These are phyloP conservation scores for Laothoe populi DNA, from an alignment of 2,888 invertebrate genomes.

Conservation along the genomic window DNA sequence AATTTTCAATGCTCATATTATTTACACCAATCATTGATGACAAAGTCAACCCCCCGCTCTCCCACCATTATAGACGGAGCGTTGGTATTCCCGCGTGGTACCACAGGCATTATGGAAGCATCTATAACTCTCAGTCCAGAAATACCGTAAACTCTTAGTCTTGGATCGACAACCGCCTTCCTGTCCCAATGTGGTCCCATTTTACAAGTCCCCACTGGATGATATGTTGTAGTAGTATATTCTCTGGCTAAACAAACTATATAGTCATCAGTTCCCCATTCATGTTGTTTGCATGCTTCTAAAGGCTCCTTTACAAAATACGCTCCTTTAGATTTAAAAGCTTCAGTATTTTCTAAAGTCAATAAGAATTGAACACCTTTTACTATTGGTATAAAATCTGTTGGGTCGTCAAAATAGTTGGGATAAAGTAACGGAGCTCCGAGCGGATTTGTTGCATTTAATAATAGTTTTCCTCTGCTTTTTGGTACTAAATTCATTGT, in stretches of 20 bases:
- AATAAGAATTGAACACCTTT: conserved; percentile 85
- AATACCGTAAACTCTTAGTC: conserved; percentile 87
- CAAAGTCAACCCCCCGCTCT: conserved; percentile 72
- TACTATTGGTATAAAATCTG: conserved; percentile 85
- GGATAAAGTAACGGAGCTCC: conserved; percentile 89
- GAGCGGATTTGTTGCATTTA: conserved; percentile 88
- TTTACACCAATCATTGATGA: conserved; percentile 57
- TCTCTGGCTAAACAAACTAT: conserved; percentile 85
- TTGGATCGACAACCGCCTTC: conserved; percentile 87
- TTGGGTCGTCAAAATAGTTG: conserved; percentile 84
- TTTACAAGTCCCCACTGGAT: conserved; percentile 69
- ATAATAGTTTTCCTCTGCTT: conserved; percentile 84
- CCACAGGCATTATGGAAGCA: conserved; percentile 91
- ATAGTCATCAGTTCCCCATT: conserved; percentile 86
- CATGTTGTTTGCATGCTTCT: conserved; percentile 82
- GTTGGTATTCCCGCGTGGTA: conserved; percentile 92
- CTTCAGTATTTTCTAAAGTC: conserved; percentile 81
- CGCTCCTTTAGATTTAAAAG: conserved; percentile 83
- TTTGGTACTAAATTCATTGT: conserved; percentile 85
- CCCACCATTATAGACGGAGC: conserved; percentile 93
- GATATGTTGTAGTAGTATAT: conserved; percentile 82
- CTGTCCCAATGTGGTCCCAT: conserved; percentile 84
- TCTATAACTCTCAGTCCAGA: conserved; percentile 87
- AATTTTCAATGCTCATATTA: not conserved
- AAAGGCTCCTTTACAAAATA: conserved; percentile 79